phyloP scores from a whole-genome alignment of 2,888 invertebrate species.

The Andrena dorsata region DNA sequence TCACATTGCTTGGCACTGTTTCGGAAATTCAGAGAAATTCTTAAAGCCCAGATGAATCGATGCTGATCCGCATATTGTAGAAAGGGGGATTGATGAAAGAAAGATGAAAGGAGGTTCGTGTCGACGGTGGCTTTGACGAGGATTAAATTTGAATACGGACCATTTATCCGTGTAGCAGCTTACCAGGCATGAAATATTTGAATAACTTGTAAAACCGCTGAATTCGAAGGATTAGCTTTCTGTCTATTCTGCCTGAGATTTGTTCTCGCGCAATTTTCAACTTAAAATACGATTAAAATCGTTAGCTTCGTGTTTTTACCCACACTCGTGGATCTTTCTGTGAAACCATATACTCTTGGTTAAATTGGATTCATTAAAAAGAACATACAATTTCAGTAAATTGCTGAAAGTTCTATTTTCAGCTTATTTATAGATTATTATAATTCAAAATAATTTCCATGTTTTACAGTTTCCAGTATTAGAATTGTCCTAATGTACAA shows the following conservation, averaged over 20 bases:
- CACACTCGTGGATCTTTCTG: no score
- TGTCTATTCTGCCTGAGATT: background rate
- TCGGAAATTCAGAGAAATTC: background rate
- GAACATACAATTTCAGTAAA: no score
- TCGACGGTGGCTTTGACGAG: slow-evolving; percentile 56
- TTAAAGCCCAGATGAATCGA: slow-evolving; percentile 7
- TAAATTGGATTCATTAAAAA: no score
- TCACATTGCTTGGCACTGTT: background rate
- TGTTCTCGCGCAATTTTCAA: background rate
- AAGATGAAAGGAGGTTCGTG: slow-evolving; percentile 34
- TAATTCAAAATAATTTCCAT: no score
- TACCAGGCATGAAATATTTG: slow-evolving; percentile 75
- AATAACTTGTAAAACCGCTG: slow-evolving; percentile 77
- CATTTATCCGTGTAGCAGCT: slow-evolving; percentile 72
- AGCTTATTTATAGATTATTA: no score
- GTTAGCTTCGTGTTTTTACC: background rate
- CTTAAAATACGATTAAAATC: background rate
- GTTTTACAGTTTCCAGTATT: no score
- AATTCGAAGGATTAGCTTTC: slow-evolving; percentile 61
- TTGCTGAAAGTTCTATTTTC: no score
- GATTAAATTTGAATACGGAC: slow-evolving; percentile 76
- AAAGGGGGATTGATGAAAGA: background rate
- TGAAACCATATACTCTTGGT: no score
- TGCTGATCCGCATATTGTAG: background rate
- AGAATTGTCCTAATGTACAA: no score